Percentiles rank a stretch among this genome's conserved stretches.
Conservation (phyloP, 2,888 invertebrate genomes). For the Pyralis farinalis region DNA sequence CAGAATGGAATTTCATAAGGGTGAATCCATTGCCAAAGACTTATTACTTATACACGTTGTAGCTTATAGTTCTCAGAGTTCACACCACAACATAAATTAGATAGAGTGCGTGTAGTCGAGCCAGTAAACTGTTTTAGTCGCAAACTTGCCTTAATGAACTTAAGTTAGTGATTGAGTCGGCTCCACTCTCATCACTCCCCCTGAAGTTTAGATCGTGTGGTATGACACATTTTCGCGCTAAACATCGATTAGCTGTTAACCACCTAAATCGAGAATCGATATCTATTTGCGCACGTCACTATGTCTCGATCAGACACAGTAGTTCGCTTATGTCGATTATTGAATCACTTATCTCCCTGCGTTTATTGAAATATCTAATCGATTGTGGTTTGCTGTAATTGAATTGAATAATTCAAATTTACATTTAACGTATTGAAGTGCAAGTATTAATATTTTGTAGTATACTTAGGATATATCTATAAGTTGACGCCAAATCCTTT, state of each 20-base stretch:
- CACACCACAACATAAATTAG: constrained; percentile 3
- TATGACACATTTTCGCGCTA: constrained; percentile 19
- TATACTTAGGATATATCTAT: too few relatives aligned
- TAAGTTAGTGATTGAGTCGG: constrained; percentile 9
- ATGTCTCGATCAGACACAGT: background rate
- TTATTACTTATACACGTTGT: too few relatives aligned
- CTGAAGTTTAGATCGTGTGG: constrained; percentile 16
- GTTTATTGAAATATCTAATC: too few relatives aligned
- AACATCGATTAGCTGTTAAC: constrained; percentile 19
- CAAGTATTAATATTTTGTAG: too few relatives aligned
- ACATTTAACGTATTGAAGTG: too few relatives aligned
- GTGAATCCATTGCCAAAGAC: too few relatives aligned
- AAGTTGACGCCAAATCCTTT: too few relatives aligned
- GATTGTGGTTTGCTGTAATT: too few relatives aligned
- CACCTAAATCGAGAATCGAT: constrained; percentile 13
- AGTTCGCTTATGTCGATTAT: background rate
- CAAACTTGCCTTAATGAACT: constrained; percentile 10
- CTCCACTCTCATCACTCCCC: constrained; percentile 15
- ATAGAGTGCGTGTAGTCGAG: background rate
- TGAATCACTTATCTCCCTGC: too few relatives aligned
- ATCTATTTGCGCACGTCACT: background rate
- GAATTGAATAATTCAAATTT: too few relatives aligned
- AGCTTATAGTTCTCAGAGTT: background rate
- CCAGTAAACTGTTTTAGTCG: constrained; percentile 6
- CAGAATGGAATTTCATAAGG: too few relatives aligned